Conservation (phyloP, 2,888 invertebrate genomes). For the Dorcus parallelipipedus region DNA sequence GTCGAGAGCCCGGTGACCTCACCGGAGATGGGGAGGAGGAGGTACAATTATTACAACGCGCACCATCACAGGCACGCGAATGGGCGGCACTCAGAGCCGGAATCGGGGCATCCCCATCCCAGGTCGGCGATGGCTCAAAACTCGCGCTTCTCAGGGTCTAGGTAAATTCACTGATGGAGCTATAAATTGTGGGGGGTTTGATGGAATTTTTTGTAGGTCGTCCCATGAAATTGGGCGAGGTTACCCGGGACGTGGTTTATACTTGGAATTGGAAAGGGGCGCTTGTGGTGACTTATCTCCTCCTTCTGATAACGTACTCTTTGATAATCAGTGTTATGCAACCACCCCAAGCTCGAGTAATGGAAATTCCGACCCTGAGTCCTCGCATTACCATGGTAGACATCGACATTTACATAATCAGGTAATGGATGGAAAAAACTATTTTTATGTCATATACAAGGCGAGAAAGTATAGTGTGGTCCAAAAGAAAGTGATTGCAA, state of each 20-base stretch:
- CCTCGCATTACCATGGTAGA: conserved; percentile 62
- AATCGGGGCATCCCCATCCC: conserved; percentile 52
- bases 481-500: too few relatives aligned
- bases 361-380: conserved; percentile 86
- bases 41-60: conserved; percentile 67
- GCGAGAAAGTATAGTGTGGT: too few relatives aligned
- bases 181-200: not conserved
- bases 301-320: conserved; percentile 89
- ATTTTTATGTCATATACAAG: not conserved
- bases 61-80: conserved; percentile 62
- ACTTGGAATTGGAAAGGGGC: conserved; percentile 74
- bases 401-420: conserved; percentile 58
- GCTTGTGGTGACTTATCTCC: conserved; percentile 67
- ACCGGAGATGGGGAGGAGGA: conserved; percentile 82
- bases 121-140: conserved; percentile 61
- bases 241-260: conserved; percentile 70
- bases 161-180: conserved; percentile 43
- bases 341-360: conserved; percentile 92
- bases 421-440: conserved; percentile 38
- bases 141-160: conserved; percentile 62
- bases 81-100: conserved; percentile 50
- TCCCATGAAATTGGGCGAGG: conserved; percentile 71
- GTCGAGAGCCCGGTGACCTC: conserved; percentile 87
- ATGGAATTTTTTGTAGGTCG: conserved; percentile 52
- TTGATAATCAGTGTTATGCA: conserved; percentile 93